Conservation (phyloP, 92 coral and sea anemone genomes). For the Porites cylindrica region DNA sequence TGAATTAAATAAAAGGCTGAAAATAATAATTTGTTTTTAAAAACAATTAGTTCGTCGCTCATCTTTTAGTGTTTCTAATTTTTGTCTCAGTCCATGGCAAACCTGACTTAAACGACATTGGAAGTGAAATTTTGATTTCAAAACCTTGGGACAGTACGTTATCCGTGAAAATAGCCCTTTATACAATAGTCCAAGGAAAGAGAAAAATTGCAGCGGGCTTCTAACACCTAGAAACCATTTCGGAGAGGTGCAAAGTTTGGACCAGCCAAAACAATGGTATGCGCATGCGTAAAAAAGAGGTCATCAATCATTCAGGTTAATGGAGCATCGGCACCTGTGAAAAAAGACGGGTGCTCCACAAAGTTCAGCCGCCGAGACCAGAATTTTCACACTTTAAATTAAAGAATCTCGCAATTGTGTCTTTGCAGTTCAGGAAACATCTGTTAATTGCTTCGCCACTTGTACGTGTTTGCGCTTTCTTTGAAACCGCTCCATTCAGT, state of each 20-base stretch:
- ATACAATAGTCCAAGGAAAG: background rate
- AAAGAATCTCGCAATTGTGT: constrained; percentile 6
- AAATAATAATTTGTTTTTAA: background rate
- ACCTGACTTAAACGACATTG: too few species aligned
- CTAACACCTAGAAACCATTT: background rate
- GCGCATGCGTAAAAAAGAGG: constrained; percentile 1
- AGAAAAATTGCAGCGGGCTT: background rate
- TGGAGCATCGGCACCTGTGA: constrained; percentile 19
- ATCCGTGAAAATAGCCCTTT: background rate
- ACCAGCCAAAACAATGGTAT: background rate
- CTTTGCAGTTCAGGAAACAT: background rate
- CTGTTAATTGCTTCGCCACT: constrained; percentile 11
- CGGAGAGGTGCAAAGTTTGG: too few species aligned
- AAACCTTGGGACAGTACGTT: background rate
- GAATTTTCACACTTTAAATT: constrained; percentile 29
- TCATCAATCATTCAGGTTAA: constrained; percentile 35
- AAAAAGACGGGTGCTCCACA: constrained; percentile 22
- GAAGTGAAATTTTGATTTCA: background rate
- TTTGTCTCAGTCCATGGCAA: background rate
- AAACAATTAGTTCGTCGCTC: background rate
- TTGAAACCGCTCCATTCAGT: background rate
- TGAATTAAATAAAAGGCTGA: constrained; percentile 7
- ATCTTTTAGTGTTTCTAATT: background rate
- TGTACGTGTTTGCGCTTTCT: constrained; percentile 1
- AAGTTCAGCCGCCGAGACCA: constrained; percentile 5